Percentiles rank a stretch among this genome's conserved stretches.
Conservation (phyloP, 2,888 invertebrate species). For the Epinotia brunnichana region DNA sequence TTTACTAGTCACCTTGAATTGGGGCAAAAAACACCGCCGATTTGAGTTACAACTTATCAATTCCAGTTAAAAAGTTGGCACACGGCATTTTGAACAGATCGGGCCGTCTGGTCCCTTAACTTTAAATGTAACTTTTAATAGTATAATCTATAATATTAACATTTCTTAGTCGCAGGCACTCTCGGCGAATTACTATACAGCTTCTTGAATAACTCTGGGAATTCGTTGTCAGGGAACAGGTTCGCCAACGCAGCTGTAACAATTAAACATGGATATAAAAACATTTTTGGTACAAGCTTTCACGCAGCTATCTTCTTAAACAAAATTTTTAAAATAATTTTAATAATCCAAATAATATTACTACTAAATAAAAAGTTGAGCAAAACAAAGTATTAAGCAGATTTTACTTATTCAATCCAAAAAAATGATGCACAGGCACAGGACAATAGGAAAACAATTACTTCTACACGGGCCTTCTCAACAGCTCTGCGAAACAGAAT, state of each 20-base stretch:
- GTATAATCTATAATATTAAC: conserved; percentile 59
- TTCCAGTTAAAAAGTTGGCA: conserved; percentile 30
- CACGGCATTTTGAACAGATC: conserved; percentile 27
- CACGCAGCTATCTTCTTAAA: no score
- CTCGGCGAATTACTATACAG: conserved; percentile 87
- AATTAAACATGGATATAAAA: conserved; percentile 43
- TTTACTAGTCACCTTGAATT: not conserved
- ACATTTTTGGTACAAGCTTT: no score
- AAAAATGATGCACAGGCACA: no score
- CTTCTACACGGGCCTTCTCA: no score
- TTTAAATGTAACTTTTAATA: conserved; percentile 34
- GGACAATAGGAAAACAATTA: no score
- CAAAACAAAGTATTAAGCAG: no score
- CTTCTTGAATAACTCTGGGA: conserved; percentile 88
- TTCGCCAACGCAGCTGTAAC: conserved; percentile 84
- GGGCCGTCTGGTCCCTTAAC: conserved; percentile 7
- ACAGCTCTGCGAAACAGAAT: no score
- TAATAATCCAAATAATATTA: no score
- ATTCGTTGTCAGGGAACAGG: conserved; percentile 91
- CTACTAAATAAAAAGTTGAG: no score
- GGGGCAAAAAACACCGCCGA: conserved; percentile 8
- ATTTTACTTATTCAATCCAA: no score
- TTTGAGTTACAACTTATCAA: conserved; percentile 17
- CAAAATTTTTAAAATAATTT: no score
- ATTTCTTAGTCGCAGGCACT: conserved; percentile 68